A percentile compares a stretch with the other conserved stretches of the same genome.
Evolutionary conservation across 23 tunicate species (phyloP).

Genomic region (Halocynthia roretzi): DNA sequence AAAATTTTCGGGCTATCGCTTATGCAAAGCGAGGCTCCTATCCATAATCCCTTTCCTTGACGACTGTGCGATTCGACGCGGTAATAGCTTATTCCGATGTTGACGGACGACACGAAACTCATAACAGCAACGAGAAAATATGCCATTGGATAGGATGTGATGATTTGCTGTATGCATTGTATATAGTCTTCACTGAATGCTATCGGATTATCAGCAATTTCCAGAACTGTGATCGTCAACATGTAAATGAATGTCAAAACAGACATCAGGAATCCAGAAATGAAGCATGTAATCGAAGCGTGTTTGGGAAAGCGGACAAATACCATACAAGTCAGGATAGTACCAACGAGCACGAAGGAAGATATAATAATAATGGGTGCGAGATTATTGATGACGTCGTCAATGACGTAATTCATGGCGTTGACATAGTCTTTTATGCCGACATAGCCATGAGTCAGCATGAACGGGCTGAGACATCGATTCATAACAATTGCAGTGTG

Average conservation of each 20-base stretch:
- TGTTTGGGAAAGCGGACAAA: slow-evolving; percentile 34
- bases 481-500: slow-evolving; percentile 1
- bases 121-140: background rate
- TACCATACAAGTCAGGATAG: slow-evolving; percentile 12
- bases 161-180: background rate
- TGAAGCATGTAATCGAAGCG: slow-evolving; percentile 28
- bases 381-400: slow-evolving; percentile 18
- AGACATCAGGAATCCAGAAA: slow-evolving; percentile 4
- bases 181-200: background rate
- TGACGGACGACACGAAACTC: background rate
- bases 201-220: background rate
- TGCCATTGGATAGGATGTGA: background rate
- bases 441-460: slow-evolving; percentile 16
- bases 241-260: background rate
- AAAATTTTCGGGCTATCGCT: slow-evolving; percentile 38
- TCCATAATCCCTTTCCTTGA: slow-evolving; percentile 28
- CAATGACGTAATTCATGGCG: slow-evolving; percentile 40
- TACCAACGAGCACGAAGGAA: slow-evolving; percentile 1
- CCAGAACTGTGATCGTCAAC: background rate
- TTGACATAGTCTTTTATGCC: slow-evolving; percentile 17
- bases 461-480: slow-evolving; percentile 26
- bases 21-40: slow-evolving; percentile 36
- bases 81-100: background rate
- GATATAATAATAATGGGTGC: slow-evolving; percentile 4
- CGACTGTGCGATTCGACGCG: background rate